Percentiles rank a stretch among this genome's conserved stretches.
Conservation (phyloP, 2,888 invertebrate species). For the Cephus pulcher region DNA sequence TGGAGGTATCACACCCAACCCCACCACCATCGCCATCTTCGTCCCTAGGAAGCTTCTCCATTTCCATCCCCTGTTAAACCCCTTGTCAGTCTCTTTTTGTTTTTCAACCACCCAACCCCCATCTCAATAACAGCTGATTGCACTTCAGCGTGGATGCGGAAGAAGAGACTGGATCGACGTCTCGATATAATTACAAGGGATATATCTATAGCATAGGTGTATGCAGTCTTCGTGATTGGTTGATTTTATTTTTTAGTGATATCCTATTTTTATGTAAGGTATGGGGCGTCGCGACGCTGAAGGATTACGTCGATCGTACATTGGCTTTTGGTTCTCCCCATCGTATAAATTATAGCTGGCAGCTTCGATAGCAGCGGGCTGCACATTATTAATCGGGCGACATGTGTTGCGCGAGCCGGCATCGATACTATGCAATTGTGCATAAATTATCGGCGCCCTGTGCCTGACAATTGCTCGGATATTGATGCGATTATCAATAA, state of each 20-base stretch:
- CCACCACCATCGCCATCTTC: conserved; percentile 7
- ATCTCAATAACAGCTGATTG: conserved; percentile 45
- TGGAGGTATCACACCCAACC: conserved; percentile 38
- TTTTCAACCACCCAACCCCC: conserved; percentile 16
- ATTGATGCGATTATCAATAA: conserved; percentile 64
- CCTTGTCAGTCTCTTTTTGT: conserved; percentile 1
- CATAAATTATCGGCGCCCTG: conserved; percentile 56
- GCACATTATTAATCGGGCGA: conserved; percentile 36
- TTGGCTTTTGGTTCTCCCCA: not conserved
- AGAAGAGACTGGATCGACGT: not conserved
- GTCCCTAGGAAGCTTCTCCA: not conserved
- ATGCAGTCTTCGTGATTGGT: not conserved
- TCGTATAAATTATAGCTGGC: not conserved
- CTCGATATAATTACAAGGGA: not conserved
- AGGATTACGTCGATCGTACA: not conserved
- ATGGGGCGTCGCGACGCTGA: not conserved
- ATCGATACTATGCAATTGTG: conserved; percentile 59
- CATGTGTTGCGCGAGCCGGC: conserved; percentile 40
- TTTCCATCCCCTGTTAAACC: not conserved
- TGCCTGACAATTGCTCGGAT: conserved; percentile 57
- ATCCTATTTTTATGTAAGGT: not conserved
- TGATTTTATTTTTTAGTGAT: not conserved
- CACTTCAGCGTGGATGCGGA: conserved; percentile 30
- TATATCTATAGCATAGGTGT: not conserved
- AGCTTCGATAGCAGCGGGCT: conserved; percentile 42